Evolutionary conservation across 2,113 vertebrate species (phyloP), one percentile per base, ranked within the genome.

Genomic region (Collichthys lucidus): DNA sequence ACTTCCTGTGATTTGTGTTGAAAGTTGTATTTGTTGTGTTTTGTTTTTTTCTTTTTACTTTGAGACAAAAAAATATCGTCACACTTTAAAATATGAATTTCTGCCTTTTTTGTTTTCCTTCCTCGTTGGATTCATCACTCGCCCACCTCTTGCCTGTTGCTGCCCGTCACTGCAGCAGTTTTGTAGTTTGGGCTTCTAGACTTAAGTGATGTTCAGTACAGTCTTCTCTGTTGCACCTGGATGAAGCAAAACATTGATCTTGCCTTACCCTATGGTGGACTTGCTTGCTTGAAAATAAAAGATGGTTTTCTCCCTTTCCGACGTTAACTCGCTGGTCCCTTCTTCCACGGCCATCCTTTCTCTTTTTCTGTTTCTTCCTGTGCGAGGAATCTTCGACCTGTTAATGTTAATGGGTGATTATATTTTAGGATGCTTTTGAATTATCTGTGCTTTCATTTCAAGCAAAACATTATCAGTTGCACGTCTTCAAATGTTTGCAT

Each of bases 241-340:
- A 77, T 31, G 81, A 63, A 76, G 40, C 74, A 4, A 56, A 80
- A 65, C 68, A 46, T 71, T 40, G 19, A 24, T 89, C 85, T 90
- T 89, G 87, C 90, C 90, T 93, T 92, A 88, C 80, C 80, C 75
- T 50, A 10, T n/a, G 35, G 73, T 47, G 60, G 78, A 82, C 71
- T 68, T 12, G 53, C 77, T 77, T 26, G 63, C 50, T 84, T 60
- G 3, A 70, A 57, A 83, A 67, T 16, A 49, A 29, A 57, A 49
- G 68, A 17, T 55, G 0, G 3, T 16, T 61, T 57, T 72, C 62
- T 77, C 14, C 26, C 53, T 57, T 35, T 31, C 50, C 59, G 6
- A 31, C 47, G 11, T 78, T 53, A 63, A 31, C 40, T 59, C 9
- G 4, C 20, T 29, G 0, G 4, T 24, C 26, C 12, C 52, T 61